These are phyloP conservation scores for Athene cunicularia DNA, from an alignment of 2,113 vertebrate species.

Conservation along the genomic window DNA sequence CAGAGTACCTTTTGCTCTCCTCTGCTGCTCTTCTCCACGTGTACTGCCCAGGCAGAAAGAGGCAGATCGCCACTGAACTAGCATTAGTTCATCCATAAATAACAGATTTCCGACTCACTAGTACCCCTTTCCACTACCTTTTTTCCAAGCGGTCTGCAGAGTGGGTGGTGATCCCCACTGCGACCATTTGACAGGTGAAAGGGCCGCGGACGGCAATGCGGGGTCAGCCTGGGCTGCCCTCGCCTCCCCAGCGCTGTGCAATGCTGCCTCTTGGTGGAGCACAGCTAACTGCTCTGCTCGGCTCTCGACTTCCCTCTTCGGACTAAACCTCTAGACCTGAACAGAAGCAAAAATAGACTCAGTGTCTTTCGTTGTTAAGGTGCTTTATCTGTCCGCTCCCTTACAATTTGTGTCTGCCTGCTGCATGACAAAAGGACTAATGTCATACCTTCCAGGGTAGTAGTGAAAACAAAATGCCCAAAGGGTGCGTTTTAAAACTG, in stretches of 20 bases:
- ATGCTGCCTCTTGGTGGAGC: background rate
- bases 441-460: background rate
- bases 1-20: background rate
- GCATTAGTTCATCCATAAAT: background rate
- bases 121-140: background rate
- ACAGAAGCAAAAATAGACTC: background rate
- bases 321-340: background rate
- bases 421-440: background rate
- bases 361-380: background rate
- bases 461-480: background rate
- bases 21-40: background rate
- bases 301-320: background rate
- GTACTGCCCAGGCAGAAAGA: background rate
- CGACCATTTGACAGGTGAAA: background rate
- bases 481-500: background rate
- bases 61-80: background rate
- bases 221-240: background rate
- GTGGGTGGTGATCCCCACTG: background rate
- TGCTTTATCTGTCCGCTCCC: background rate
- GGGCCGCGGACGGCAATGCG: background rate
- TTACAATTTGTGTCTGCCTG: background rate
- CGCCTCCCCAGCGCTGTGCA: background rate
- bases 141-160: background rate
- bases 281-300: background rate
- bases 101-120: background rate